phyloP scores from a whole-genome alignment of 1,140 invertebrate genomes.

The Pseudomyrmex dendroicus region DNA sequence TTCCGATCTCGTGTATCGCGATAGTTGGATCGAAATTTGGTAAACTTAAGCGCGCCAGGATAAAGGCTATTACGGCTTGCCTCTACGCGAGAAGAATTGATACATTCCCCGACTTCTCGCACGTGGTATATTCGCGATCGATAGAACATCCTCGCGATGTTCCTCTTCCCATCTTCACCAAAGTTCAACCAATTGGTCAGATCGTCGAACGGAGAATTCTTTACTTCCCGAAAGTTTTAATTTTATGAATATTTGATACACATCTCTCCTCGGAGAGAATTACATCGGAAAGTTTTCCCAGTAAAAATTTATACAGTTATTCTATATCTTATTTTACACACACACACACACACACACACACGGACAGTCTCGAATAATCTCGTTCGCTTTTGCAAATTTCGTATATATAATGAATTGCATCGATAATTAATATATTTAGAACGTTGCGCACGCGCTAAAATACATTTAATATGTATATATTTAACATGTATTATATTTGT shows the following conservation, averaged over 20 bases:
- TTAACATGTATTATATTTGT: no score
- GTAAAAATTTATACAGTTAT: neutral
- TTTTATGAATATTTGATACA: neutral
- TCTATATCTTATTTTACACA: no score
- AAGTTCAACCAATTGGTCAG: neutral
- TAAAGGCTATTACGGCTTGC: neutral
- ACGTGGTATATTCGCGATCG: neutral
- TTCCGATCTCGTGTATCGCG: constrained; percentile 38
- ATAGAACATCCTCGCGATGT: neutral
- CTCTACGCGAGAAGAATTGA: constrained; percentile 19
- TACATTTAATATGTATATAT: no score
- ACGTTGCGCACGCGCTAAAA: no score
- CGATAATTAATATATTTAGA: no score
- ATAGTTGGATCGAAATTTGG: constrained; percentile 39
- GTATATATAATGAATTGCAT: no score
- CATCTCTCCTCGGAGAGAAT: neutral
- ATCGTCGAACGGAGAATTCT: neutral
- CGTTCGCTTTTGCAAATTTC: no score
- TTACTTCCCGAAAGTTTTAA: neutral
- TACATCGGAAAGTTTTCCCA: neutral
- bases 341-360: no score
- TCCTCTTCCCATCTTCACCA: neutral
- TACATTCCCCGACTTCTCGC: neutral
- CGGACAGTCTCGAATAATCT: no score
- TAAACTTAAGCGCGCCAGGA: constrained; percentile 1